Base-by-base conservation (phyloP, 2,888 invertebrate genomes). In the Meteorus colon region DNA sequence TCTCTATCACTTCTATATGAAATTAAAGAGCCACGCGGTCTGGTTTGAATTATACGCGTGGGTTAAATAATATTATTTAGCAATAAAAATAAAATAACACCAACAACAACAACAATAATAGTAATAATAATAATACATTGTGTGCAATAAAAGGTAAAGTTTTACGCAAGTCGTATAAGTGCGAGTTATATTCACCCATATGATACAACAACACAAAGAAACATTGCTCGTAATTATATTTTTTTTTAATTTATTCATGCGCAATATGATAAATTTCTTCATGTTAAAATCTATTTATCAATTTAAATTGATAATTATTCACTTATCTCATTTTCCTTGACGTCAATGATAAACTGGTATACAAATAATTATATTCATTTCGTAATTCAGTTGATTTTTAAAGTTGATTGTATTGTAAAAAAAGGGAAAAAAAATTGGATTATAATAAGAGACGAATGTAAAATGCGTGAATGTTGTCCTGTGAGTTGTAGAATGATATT, bases 21-120 rank as follows among this genome's bases (percentile, higher is more conserved):
- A 10, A 55, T n/a, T 55, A 55, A 19, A 55, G 55, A 55, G 55
- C 55, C 55, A 55, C 55, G 55, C 55, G 55, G 55, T 55, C 55
- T 55, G 55, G 55, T 19, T 8, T 19, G 55, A 55, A 55, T 19
- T 19, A 55, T 55, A 55, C 19, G n/a, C 19, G 8, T 55, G 19
- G n/a, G n/a, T 55, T 55, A 19, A 55, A 55, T 55, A 55, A 55
- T 19, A 55, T 19, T 19, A 6, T 48, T 48, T 48, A 48, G n/a
- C 48, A 48, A 16, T 4, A n/a, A 48, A 55, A n/a, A 55, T n/a
- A 24, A 2, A 55, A 55, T 55, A 24, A 55, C n/a, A 48, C 16
- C 0, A 48, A 48, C 34, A 41, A 41, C 41, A 12, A 12, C 12
- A 41, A 12, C 6, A 41, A 41, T 12, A 34, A 34, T 34, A 8